A percentile compares a stretch with the other conserved stretches of the same genome.
These are phyloP conservation scores for Selene dorsalis DNA, from an alignment of 2,797 vertebrate species.

Conservation along the genomic window DNA sequence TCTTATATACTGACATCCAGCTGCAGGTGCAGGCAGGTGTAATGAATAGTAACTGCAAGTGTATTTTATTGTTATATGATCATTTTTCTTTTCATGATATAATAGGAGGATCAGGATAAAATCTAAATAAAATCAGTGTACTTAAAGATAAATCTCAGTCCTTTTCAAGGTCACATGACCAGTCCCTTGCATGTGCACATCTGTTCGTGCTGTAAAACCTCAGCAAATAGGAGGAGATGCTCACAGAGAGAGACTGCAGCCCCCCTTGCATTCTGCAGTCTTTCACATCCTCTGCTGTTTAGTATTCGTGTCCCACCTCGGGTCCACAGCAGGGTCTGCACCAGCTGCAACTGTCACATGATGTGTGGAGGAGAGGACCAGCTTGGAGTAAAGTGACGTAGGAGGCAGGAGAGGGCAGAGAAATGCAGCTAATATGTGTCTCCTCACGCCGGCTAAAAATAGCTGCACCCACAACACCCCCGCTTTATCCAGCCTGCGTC, in stretches of 20 bases:
- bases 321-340: constrained; percentile 37
- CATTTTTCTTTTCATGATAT: too few relatives aligned
- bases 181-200: constrained; percentile 29
- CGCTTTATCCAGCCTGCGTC: constrained; percentile 70
- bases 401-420: constrained; percentile 50
- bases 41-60: neutral
- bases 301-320: constrained; percentile 58
- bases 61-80: neutral
- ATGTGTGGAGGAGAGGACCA: constrained; percentile 33
- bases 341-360: constrained; percentile 68
- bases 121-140: too few relatives aligned
- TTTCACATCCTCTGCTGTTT: constrained; percentile 48
- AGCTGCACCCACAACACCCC: constrained; percentile 69
- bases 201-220: constrained; percentile 18
- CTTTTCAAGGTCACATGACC: constrained; percentile 16
- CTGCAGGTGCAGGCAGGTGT: neutral
- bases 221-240: constrained; percentile 25
- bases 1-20: neutral
- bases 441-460: constrained; percentile 74
- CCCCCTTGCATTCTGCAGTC: constrained; percentile 45
- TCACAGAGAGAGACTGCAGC: constrained; percentile 18
- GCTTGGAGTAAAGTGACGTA: constrained; percentile 71
- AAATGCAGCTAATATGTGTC: constrained; percentile 66
- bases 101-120: neutral
- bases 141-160: neutral